phyloP scores from a whole-genome alignment of 2,888 invertebrate genomes.

The Phyllotreta striolata region DNA sequence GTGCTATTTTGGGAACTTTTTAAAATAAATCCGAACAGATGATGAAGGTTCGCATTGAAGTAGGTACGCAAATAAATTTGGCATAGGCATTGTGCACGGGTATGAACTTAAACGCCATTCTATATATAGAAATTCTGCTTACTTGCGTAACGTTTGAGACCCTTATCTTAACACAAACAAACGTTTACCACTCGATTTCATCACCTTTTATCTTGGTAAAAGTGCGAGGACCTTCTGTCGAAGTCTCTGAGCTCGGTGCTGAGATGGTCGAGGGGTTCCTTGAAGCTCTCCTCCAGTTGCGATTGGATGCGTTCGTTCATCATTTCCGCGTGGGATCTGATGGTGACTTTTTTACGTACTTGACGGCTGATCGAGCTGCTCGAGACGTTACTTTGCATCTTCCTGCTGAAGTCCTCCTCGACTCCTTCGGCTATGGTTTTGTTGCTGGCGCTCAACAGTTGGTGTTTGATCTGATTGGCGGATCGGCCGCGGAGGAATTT shows the following conservation, averaged over 20 bases:
- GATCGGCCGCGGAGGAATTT: slow-evolving; percentile 64
- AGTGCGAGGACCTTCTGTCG: slow-evolving; percentile 67
- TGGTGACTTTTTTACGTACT: slow-evolving; percentile 16
- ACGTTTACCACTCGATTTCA: slow-evolving; percentile 40
- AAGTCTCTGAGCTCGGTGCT: slow-evolving; percentile 71
- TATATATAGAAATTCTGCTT: slow-evolving; percentile 21
- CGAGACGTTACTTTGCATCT: slow-evolving; percentile 45
- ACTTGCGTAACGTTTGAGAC: slow-evolving; percentile 11
- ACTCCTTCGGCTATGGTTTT: slow-evolving; percentile 63
- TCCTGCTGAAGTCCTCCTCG: slow-evolving; percentile 57
- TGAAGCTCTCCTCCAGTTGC: slow-evolving; percentile 66
- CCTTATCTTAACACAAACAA: slow-evolving; percentile 28
- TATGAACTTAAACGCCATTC: slow-evolving; percentile 18
- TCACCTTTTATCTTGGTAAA: slow-evolving; percentile 74
- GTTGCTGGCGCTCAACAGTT: slow-evolving; percentile 68
- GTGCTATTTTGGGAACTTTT: slow-evolving; percentile 10
- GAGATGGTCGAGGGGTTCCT: slow-evolving; percentile 67
- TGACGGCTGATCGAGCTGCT: slow-evolving; percentile 33
- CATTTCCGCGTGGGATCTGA: slow-evolving; percentile 55
- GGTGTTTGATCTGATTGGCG: slow-evolving; percentile 66
- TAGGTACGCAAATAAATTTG: slow-evolving; percentile 30
- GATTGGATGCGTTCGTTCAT: slow-evolving; percentile 60
- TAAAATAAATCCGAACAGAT: slow-evolving; percentile 16
- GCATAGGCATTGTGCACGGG: slow-evolving; percentile 26
- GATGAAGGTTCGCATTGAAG: slow-evolving; percentile 17